These are phyloP conservation scores for Drosophila nebulosa DNA, from an alignment of 1,140 invertebrate species.

Conservation along the genomic window DNA sequence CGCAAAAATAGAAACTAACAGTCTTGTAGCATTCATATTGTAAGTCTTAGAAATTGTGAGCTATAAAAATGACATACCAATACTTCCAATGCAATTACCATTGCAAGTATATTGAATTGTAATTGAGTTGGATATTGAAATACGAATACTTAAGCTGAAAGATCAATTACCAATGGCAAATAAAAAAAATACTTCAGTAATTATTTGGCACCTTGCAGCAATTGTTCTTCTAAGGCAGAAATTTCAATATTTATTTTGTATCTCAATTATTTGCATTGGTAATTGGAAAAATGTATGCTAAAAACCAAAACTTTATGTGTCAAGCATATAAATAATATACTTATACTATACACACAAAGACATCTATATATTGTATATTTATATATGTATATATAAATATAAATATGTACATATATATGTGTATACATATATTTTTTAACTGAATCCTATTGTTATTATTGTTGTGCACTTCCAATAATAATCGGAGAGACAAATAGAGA, in stretches of 20 bases:
- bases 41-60: slow-evolving; percentile 11
- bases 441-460: slow-evolving; percentile 23
- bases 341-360: too few species aligned
- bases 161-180: too few species aligned
- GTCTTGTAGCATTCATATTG: slow-evolving; percentile 16
- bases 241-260: not conserved
- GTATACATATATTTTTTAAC: slow-evolving; percentile 48
- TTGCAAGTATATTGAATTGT: not conserved
- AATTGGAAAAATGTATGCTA: not conserved
- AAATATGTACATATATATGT: slow-evolving; percentile 38
- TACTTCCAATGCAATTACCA: slow-evolving; percentile 20
- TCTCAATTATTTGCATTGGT: not conserved
- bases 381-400: slow-evolving; percentile 12
- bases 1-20: slow-evolving; percentile 24
- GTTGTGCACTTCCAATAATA: slow-evolving; percentile 45
- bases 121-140: not conserved
- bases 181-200: not conserved
- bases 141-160: not conserved
- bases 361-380: too few species aligned
- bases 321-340: slow-evolving; percentile 43
- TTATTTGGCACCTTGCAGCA: not conserved
- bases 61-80: slow-evolving; percentile 22
- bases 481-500: slow-evolving; percentile 22
- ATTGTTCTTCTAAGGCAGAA: not conserved
- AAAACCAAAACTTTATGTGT: slow-evolving; percentile 33